Evolutionary conservation across 2,113 vertebrate species (phyloP), one percentile per base, ranked within the genome.

Genomic region (Megalops atlanticus): DNA sequence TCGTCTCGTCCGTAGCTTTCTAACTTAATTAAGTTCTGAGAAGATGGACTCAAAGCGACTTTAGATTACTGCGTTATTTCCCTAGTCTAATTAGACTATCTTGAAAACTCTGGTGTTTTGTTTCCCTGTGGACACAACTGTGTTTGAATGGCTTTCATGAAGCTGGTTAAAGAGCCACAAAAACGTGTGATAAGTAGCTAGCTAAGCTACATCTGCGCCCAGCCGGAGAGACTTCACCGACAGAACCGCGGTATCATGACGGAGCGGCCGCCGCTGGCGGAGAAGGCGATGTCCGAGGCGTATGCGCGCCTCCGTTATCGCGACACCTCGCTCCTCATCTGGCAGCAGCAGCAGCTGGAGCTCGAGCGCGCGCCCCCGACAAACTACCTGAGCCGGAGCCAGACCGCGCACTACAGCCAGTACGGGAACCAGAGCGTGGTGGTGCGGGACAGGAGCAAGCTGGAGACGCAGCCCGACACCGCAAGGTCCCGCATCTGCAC

Each of bases 351-450:
- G 90, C 97, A 98, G 90, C 92, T 91, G 87, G 85, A 94, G 0
- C 68, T 96, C 84, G 91, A 95, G 80, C 84, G 83, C 0, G 90
- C 86, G 0, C 94, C 94, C 0, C 96, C 96, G 0, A 84, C 91
- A 68, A 95, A 93, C 0, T 99, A 98, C 91, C 94, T 99, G 85
- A 96, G 86, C 90, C 92, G 97, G 52, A 97, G 96, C 77, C 94
- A 93, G 40, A 98, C 97, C 4, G 88, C 94, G 88, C 96, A 96
- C 95, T 98, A 98, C 92, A 96, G 96, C 0, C 95, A 93, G 89
- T 95, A 96, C 0, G 98, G 97, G 3, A 99, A 99, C 70, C 94
- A 96, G 76, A 94, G 97, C 7, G 96, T 99, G 31, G 87, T 99
- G 70, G 91, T 99, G 69, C 91, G 96, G 33, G 96, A 99, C 91